Base-by-base conservation (phyloP, 1,140 invertebrate genomes). In the Drosophila setifemur region DNA sequence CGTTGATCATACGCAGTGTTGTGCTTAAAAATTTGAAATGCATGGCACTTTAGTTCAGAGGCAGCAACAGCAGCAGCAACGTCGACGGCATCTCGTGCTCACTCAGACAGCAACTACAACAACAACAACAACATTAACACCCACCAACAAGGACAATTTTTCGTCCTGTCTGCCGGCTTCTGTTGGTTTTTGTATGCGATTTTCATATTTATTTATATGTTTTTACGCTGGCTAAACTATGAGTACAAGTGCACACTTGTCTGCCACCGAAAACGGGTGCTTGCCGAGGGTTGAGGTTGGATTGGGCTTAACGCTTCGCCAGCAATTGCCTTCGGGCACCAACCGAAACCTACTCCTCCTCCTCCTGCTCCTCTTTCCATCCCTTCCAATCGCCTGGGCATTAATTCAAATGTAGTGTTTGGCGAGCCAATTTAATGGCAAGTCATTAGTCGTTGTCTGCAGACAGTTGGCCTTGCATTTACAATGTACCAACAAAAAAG, bases 241-340 rank as follows among this genome's bases (percentile, higher is more conserved):
- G 76, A 78, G 70, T 71, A 83, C 70, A 83, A 83, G 79, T 83
- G 79, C 74, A 64, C 79, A 83, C 78, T 82, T 82, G 78, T 76
- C 78, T 73, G 57, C 63, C 78, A 54, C 63, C 70, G 29, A 54
- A 49, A 55, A 18, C 33, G 39, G 43, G 28, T 35, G 44, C 12
- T 12, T n/a, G 31, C 16, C 28, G 11, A 3, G 39, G 42, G 47
- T 37, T 28, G 73, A 64, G 73, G 42, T 78, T 45, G 74, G 60
- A 57, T 74, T 67, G 9, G 39, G 31, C 39, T 70, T 82, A 73
- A 83, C 58, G 68, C 73, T 69, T 50, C 47, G 78, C 63, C 60
- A 35, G 69, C 42, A 75, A 69, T 48, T 28, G 64, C 50, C 18
- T 21, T 6, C 21, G 33, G 52, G 39, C 26, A 54, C 31, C 14